Base-by-base conservation (phyloP, 37 sponge, comb jelly and placozoan genomes). In the Beroe ovata region DNA sequence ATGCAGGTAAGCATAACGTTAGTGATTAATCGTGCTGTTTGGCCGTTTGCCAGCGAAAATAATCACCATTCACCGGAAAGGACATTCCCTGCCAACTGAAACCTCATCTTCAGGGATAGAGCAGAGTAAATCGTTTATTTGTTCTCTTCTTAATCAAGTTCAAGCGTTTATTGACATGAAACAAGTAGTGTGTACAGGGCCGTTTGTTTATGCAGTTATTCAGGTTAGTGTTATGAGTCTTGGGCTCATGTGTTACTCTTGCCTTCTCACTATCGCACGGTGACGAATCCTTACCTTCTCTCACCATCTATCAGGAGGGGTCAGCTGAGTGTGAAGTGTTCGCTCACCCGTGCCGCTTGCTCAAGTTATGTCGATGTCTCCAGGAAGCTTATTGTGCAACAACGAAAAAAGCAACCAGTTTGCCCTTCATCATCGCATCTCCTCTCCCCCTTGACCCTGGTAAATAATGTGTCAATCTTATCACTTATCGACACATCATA, bases 101-200 rank as follows among this genome's bases (percentile, higher is more conserved):
- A n/a, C n/a, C n/a, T n/a, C n/a, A n/a, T n/a, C n/a, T n/a, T n/a
- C 71, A 36, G 71, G 71, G 1, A 69, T 69, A 33, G 71, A 69
- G 36, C 36, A 69, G 38, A 69, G 71, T 20, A 69, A 69, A 20
- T 14, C 36, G 36, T 38, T 69, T 35, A 33, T 35, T 28, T 69
- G 71, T 28, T 29, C 38, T 14, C 38, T 96, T 11, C 63, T 91
- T 16, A 58, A 71, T 8, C 97, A 96, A 64, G 93, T 93, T 8
- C 90, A 90, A 34, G 71, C 71, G 35, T 95, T 96, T 88, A 93
- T 93, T 34, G 95, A 96, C 64, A 94, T 91, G 29, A 92, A 92
- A 8, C 93, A 94, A 60, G 90, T 94, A 16, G 93, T 95, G 20
- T 92, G 94, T 36, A 71, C 95, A 19, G 97, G 97, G 0, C 93